A percentile compares a stretch with the other conserved stretches of the same genome.
These are phyloP conservation scores for Odocoileus virginianus DNA, from an alignment of 2,113 vertebrate genomes.

Conservation along the genomic window DNA sequence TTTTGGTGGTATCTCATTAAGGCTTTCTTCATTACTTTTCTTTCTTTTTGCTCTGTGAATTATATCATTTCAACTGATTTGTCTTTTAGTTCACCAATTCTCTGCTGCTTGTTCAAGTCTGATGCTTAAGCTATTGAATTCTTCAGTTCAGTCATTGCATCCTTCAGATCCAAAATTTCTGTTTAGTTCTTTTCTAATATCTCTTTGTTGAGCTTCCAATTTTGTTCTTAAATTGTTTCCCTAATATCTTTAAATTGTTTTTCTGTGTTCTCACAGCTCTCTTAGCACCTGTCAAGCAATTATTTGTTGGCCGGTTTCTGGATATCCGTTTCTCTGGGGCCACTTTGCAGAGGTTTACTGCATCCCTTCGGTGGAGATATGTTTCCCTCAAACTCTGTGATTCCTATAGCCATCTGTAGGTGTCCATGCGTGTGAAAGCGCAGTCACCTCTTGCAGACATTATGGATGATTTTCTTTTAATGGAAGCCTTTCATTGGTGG, in stretches of 20 bases:
- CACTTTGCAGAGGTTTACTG: neutral
- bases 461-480: neutral
- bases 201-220: neutral
- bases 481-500: neutral
- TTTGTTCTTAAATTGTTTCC: neutral
- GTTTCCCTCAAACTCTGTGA: neutral
- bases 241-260: neutral
- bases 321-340: neutral
- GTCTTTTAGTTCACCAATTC: neutral
- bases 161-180: neutral
- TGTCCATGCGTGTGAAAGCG: neutral
- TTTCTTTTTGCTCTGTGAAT: neutral
- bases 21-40: neutral
- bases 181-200: neutral
- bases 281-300: neutral
- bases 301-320: neutral
- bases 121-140: neutral
- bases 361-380: neutral
- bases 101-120: neutral
- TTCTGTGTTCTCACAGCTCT: neutral
- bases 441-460: neutral
- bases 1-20: neutral
- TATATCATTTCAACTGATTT: neutral
- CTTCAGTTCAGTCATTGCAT: neutral
- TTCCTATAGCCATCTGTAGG: neutral